Evolutionary conservation across 2,888 invertebrate species (phyloP), one percentile per base, ranked within the genome.

Genomic region (Entomobrya multifasciata): DNA sequence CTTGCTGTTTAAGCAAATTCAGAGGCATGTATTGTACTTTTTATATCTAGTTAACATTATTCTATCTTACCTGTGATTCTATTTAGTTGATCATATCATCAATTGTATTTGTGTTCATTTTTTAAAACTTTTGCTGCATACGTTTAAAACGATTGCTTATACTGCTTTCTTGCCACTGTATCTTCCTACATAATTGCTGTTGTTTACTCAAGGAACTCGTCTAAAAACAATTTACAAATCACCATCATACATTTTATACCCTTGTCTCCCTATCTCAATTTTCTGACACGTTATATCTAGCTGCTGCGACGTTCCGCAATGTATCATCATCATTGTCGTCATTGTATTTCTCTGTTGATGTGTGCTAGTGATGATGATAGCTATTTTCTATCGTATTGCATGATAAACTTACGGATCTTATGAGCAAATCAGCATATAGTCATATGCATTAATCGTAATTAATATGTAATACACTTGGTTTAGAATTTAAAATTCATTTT

Each of bases 261-360:
- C 10, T 65, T 17, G 41, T 55, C 49, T 41, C 67, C 20, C 74
- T 76, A 15, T 72, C 36, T 65, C 65, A 6, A 36, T 36, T 77
- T 60, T 77, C 78, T 85, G 84, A 85, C 84, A 85, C 78, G 22
- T 78, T 85, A 36, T 65, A n/a, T 65, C 65, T 17, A 47, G 65
- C 41, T n/a, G 17, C 65, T 65, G 65, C 65, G 83, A 83, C 76
- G 67, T 52, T 70, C 41, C 15, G 74, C 74, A 82, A 82, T 82
- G 82, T 55, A 82, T 82, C 82, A 82, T 81, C 81, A 81, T 82
- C 82, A 82, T 74, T 82, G 82, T 82, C 74, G 82, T 82, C 82
- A 74, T 82, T 82, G 74, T 82, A 49, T 13, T 62, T 27, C 49
- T 27, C 6, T 70, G 65, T n/a, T 65, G 65, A 65, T 36, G 36